A percentile compares a stretch with the other conserved stretches of the same genome.
Conservation (phyloP, 2,797 vertebrate genomes). For the Spinus pinus region DNA sequence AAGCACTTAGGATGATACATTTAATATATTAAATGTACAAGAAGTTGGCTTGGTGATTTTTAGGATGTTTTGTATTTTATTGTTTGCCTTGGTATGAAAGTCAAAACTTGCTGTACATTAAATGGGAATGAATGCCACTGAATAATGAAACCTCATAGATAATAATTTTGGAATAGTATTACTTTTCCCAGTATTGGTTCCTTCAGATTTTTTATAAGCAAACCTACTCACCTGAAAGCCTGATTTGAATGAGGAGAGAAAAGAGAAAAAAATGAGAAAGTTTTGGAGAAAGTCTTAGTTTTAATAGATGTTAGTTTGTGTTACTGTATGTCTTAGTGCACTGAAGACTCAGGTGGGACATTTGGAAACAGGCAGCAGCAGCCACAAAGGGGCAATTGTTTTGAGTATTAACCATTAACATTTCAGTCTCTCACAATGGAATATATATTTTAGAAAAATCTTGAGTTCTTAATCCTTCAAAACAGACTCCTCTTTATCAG, state of each 20-base stretch:
- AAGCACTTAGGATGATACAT: neutral
- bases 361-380: neutral
- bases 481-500: neutral
- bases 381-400: neutral
- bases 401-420: neutral
- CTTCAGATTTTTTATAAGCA: neutral
- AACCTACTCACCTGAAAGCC: neutral
- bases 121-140: neutral
- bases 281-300: neutral
- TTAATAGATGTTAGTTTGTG: neutral
- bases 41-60: neutral
- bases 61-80: neutral
- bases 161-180: neutral
- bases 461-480: neutral
- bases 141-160: neutral
- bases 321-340: neutral
- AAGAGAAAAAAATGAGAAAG: rapidly evolving
- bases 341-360: neutral
- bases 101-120: neutral
- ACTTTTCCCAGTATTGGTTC: neutral
- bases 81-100: neutral
- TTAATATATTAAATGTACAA: neutral
- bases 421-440: neutral
- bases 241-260: neutral
- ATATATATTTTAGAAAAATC: neutral